Evolutionary conservation across 2,113 vertebrate genomes (phyloP), one percentile per base, ranked within the genome.

Genomic region (Leptosomus discolor): DNA sequence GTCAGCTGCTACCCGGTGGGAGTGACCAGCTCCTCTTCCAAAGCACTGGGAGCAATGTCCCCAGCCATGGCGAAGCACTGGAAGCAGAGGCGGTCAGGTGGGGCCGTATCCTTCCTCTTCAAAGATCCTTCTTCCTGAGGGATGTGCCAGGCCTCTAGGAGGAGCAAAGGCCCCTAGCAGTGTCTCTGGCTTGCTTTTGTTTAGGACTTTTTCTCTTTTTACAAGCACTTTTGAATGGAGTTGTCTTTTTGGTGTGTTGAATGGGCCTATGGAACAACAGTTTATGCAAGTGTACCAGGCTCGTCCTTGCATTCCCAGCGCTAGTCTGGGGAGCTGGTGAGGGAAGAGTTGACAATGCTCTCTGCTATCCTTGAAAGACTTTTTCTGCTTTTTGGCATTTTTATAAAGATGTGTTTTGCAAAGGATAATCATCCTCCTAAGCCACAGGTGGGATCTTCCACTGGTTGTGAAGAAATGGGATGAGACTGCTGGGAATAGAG

Each of bases 11-110:
- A 76, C 64, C 30, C 37, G 41, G 34, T 1, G 2, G 45, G 30
- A n/a, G 53, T 60, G 20, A 53, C 2, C n/a, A 61, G n/a, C 30
- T 83, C 26, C 53, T 7, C 5, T 46, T 85, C 53, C 74, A 77
- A 70, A 88, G 85, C 45, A 18, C 45, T 8, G 4, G 0, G 2
- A 58, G 10, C 0, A 2, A 9, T n/a, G 46, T 68, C 48, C 15
- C 22, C 1, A 2, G 27, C 19, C 0, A 0, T 1, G 18, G 30
- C 26, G 39, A 53, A 76, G 45, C 0, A 1, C 29, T 51, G 63
- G 1, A 50, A 45, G 24, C 4, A 9, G 41, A 57, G 36, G 7
- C 1, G 7, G 8, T 32, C 68, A 51, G 23, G 9, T 32, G 22
- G 24, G 39, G 21, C 26, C 1, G 0, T 8, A 17, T n/a, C 53